phyloP scores from a whole-genome alignment of 2,113 vertebrate genomes.

The Dipodomys stephensi region DNA sequence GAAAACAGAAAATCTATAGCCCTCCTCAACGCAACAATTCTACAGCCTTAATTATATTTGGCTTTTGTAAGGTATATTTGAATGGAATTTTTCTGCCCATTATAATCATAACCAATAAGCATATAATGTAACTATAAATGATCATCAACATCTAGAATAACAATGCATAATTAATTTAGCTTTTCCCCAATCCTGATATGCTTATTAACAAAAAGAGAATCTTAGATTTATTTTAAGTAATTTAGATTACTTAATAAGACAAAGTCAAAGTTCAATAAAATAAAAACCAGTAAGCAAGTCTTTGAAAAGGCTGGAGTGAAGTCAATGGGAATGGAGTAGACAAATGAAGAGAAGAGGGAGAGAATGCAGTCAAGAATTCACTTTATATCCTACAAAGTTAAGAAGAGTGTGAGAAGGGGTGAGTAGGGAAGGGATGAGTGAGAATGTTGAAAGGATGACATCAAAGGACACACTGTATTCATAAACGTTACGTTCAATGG shows the following conservation, averaged over 20 bases:
- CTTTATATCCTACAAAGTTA: no score
- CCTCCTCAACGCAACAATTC: slow-evolving; percentile 89
- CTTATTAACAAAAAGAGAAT: slow-evolving; percentile 63
- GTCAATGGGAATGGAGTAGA: no score
- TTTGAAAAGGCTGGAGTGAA: no score
- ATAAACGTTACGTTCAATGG: no score
- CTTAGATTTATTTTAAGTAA: slow-evolving; percentile 60
- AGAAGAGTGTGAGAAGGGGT: no score
- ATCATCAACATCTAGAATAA: slow-evolving; percentile 74
- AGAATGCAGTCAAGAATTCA: no score
- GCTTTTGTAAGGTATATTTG: slow-evolving; percentile 80
- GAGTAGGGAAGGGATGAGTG: no score
- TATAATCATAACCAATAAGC: slow-evolving; percentile 78
- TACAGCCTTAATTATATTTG: slow-evolving; percentile 84
- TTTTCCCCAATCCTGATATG: slow-evolving; percentile 51
- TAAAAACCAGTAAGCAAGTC: no score
- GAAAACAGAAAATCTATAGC: slow-evolving; percentile 90
- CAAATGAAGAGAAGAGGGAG: no score
- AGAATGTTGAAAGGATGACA: no score
- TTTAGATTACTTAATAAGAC: not conserved
- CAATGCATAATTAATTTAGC: slow-evolving; percentile 82
- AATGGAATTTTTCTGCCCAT: slow-evolving; percentile 71
- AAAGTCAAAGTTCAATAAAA: no score
- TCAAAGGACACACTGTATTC: no score
- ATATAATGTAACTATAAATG: slow-evolving; percentile 80